Base-by-base conservation (phyloP, 2,888 invertebrate genomes). In the Lasioglossum vierecki region DNA sequence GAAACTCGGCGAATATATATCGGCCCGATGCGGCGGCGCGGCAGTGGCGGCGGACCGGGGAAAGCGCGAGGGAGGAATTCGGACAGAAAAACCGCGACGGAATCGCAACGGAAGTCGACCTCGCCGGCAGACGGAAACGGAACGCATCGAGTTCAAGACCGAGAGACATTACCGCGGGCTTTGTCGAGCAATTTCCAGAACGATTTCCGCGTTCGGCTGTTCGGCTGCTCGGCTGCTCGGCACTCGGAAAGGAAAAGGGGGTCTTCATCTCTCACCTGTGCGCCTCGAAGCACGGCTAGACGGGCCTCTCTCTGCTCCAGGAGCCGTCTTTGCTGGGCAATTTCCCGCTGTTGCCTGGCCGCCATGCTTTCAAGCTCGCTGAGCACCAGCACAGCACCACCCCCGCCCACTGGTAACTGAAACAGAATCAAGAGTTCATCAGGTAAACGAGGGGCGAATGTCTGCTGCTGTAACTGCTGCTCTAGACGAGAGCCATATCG, bases 281-380 rank as follows among this genome's bases (percentile, higher is more conserved):
- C 93, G 91, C 94, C 94, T 89, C 95, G 93, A 91, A 95, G 94
- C 92, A 95, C 93, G 91, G 95, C 95, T 87, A 95, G 92, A 91
- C 93, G 94, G 97, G 97, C 90, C 95, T 99, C 99, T 95, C 99
- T 98, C 95, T 98, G 98, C 96, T 98, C 98, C 93, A 99, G 97
- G 96, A 98, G 99, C 95, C 99, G 97, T 95, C 94, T 93, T 96
- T 99, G 99, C 94, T 98, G 97, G 96, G 99, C 99, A 95, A 99
- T 99, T 97, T 99, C 99, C 96, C 98, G 98, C 96, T 99, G 99
- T 96, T 99, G 99, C 94, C 99, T 97, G 95, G 98, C 97, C 95
- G 99, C 99, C 98, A 99, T 99, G 95, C 98, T 98, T 96, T 99
- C 98, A 96, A 99, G 97, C 97, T 99, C 99, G 95, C 97, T 97